These are phyloP conservation scores for Myotis pilosus DNA, from an alignment of 2,797 vertebrate species.

Conservation along the genomic window DNA sequence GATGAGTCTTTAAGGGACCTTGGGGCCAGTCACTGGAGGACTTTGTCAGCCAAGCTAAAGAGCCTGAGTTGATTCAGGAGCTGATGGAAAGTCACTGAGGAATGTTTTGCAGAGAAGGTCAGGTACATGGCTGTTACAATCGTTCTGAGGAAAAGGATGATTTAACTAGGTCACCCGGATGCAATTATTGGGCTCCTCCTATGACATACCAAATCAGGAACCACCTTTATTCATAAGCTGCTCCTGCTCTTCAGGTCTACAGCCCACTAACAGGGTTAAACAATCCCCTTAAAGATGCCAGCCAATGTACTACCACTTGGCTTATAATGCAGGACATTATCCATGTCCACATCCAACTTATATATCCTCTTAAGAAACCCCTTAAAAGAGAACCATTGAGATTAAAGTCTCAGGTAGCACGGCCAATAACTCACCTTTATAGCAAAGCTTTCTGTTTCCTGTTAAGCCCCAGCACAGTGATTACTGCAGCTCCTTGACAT, in stretches of 20 bases:
- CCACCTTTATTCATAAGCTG: constrained; percentile 37
- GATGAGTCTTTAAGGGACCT: not conserved
- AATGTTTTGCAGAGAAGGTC: not conserved
- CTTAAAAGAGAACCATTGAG: not conserved
- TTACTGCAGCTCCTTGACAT: not conserved
- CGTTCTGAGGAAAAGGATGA: not conserved
- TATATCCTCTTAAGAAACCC: not conserved
- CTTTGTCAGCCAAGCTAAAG: not conserved
- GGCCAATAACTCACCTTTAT: not conserved
- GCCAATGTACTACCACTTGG: not conserved
- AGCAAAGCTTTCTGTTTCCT: not conserved
- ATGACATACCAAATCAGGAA: not conserved
- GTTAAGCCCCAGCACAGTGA: not conserved
- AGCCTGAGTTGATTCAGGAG: not conserved
- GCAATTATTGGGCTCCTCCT: not conserved
- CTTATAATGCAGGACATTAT: not conserved
- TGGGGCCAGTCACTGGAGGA: not conserved
- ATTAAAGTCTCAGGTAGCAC: not conserved
- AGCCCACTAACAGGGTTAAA: not conserved
- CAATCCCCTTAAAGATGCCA: not conserved
- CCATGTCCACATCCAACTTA: not conserved
- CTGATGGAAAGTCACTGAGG: not conserved
- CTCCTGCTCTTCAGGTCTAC: constrained; percentile 22
- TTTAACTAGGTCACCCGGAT: not conserved
- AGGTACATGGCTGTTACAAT: not conserved